Conservation (phyloP, 1,140 invertebrate genomes). For the Cheumatopsyche charites region DNA sequence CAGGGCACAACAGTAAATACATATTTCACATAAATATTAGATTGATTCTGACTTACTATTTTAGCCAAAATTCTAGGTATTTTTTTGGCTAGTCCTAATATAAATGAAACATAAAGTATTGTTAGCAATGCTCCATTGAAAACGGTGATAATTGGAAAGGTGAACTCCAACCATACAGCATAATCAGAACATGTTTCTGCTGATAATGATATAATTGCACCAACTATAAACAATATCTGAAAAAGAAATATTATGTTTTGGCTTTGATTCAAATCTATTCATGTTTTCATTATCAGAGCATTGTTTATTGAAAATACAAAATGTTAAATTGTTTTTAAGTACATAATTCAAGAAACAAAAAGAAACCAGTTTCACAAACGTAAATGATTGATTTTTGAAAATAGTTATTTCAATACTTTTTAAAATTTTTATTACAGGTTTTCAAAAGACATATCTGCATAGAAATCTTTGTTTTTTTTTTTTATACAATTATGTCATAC, state of each 20-base stretch:
- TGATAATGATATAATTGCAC: slow-evolving; percentile 40
- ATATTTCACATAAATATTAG: no score
- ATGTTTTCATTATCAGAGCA: neutral
- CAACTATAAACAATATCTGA: slow-evolving; percentile 44
- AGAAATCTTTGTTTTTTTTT: no score
- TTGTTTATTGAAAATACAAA: neutral
- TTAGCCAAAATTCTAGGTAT: slow-evolving; percentile 41
- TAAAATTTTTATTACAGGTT: no score
- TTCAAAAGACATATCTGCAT: no score
- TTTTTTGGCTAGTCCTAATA: slow-evolving; percentile 40
- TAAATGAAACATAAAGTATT: slow-evolving; percentile 31
- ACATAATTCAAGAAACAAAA: neutral
- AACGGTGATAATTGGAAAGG: slow-evolving; percentile 38
- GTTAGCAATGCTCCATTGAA: slow-evolving; percentile 37
- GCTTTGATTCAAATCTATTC: neutral
- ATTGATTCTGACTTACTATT: slow-evolving; percentile 44
- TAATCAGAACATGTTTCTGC: slow-evolving; percentile 32
- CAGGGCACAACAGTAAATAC: no score
- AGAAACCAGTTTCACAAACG: no score
- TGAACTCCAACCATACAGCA: slow-evolving; percentile 35
- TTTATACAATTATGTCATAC: no score
- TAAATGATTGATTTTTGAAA: no score
- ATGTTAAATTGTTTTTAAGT: neutral
- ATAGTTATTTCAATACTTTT: no score
- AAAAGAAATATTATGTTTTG: slow-evolving; percentile 8